Percentiles rank a stretch among this genome's conserved stretches.
Evolutionary conservation across 2,888 invertebrate species (phyloP).

Genomic region (Pollenia angustigena): DNA sequence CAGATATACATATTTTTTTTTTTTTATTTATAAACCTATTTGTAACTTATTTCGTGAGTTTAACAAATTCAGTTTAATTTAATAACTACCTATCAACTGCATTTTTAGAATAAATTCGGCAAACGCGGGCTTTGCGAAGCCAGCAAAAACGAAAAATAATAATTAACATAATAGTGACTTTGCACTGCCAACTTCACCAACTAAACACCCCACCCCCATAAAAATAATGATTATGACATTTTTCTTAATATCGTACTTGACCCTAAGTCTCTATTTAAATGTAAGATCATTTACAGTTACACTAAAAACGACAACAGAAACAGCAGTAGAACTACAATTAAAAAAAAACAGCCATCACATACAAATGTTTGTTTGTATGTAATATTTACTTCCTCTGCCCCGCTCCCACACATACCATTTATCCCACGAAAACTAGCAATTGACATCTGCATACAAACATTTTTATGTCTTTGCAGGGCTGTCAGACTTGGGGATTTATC

Average conservation of each 20-base stretch:
- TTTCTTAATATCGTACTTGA: constrained; percentile 26
- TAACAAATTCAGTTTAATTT: no score
- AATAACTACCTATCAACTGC: no score
- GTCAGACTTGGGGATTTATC: no score
- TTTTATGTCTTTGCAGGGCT: constrained; percentile 4
- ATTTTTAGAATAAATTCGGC: no score
- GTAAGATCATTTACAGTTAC: constrained; percentile 18
- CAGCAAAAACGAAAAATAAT: background rate
- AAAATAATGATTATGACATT: constrained; percentile 4
- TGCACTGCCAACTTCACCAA: background rate
- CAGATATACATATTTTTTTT: no score
- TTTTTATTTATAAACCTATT: no score
- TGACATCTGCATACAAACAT: constrained; percentile 7
- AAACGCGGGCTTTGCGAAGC: background rate
- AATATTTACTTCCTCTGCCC: constrained; percentile 15
- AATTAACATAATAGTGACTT: constrained; percentile 1
- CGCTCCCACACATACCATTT: constrained; percentile 31
- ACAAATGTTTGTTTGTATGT: background rate
- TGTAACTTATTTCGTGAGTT: no score
- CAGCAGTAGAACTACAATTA: constrained; percentile 15
- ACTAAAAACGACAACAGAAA: background rate
- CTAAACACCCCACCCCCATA: constrained; percentile 2
- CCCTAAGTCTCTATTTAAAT: constrained; percentile 43
- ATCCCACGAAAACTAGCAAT: constrained; percentile 21
- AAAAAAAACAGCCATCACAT: constrained; percentile 1